Percentiles rank a stretch among this genome's conserved stretches.
Evolutionary conservation across 1,140 invertebrate species (phyloP).

Genomic region (Pseudomyrmex pallidus): DNA sequence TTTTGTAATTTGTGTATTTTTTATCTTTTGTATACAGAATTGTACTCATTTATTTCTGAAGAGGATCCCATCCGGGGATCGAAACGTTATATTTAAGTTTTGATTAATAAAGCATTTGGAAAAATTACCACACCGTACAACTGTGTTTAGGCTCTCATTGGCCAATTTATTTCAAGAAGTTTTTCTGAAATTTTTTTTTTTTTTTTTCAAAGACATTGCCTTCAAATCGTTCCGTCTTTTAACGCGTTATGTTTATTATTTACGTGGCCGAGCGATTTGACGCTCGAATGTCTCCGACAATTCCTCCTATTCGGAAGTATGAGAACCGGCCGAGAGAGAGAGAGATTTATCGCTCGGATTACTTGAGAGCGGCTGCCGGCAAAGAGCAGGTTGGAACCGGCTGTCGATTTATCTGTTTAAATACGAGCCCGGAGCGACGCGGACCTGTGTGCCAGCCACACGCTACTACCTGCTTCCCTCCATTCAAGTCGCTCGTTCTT

Average conservation of each 20-base stretch:
- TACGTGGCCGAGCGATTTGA: not conserved
- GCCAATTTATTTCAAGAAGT: no score
- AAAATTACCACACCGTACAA: no score
- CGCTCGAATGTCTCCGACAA: not conserved
- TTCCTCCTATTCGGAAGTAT: not conserved
- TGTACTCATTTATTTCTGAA: no score
- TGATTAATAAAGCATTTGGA: no score
- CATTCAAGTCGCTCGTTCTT: conserved; percentile 24
- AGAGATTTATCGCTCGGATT: conserved; percentile 41
- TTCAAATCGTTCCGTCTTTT: no score
- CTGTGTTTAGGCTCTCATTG: no score
- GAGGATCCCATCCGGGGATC: no score
- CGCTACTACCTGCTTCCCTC: conserved; percentile 48
- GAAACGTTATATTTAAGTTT: no score
- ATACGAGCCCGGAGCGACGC: conserved; percentile 63
- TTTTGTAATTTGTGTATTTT: no score
- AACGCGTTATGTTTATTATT: not conserved
- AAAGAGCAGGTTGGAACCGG: conserved; percentile 44
- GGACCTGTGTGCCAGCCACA: conserved; percentile 25
- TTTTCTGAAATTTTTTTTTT: no score
- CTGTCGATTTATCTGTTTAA: conserved; percentile 69
- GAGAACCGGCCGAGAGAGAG: conserved; percentile 1
- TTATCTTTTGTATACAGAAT: no score
- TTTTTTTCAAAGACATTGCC: no score
- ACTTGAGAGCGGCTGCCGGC: conserved; percentile 51